A percentile compares a stretch with the other conserved stretches of the same genome.
Conservation (phyloP, 1,140 invertebrate genomes). For the Lasaia peninsularis region DNA sequence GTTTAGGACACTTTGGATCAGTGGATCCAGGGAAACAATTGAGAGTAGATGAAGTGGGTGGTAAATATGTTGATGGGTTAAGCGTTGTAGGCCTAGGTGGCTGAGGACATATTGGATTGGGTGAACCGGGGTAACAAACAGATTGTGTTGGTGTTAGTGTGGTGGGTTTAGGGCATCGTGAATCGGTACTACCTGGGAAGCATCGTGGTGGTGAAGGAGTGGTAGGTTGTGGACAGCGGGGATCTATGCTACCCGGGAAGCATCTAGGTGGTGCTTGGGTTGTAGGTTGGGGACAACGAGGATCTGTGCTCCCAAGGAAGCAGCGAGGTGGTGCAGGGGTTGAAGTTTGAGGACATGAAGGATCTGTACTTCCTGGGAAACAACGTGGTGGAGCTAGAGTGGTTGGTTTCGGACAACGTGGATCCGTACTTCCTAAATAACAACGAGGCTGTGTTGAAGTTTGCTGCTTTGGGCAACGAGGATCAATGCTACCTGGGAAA, state of each 20-base stretch:
- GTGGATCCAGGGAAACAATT: slow-evolving; percentile 63
- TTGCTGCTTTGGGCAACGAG: slow-evolving; percentile 33
- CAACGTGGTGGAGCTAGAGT: slow-evolving; percentile 37
- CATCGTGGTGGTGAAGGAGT: too few species aligned
- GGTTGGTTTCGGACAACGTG: slow-evolving; percentile 45
- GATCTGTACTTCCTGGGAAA: slow-evolving; percentile 57
- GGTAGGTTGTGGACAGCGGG: slow-evolving; percentile 23
- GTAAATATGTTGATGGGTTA: slow-evolving; percentile 29
- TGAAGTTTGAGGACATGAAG: slow-evolving; percentile 45
- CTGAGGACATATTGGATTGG: slow-evolving; percentile 61
- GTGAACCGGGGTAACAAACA: slow-evolving; percentile 22
- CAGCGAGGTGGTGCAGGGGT: slow-evolving; percentile 24
- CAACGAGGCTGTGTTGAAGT: slow-evolving; percentile 37
- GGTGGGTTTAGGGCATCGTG: slow-evolving; percentile 28
- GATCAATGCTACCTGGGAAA: slow-evolving; percentile 54
- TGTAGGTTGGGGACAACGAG: slow-evolving; percentile 48
- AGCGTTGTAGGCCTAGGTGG: slow-evolving; percentile 27
- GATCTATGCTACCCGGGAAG: slow-evolving; percentile 55
- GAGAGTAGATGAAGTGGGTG: slow-evolving; percentile 35
- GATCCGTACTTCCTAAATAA: slow-evolving; percentile 58
- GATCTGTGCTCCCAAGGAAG: slow-evolving; percentile 39
- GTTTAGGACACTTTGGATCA: slow-evolving; percentile 61
- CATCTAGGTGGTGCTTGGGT: slow-evolving; percentile 36
- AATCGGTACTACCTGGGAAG: too few species aligned
- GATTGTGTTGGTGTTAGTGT: slow-evolving; percentile 23